Percentiles rank a stretch among this genome's conserved stretches.
phyloP scores from a whole-genome alignment of 2,113 vertebrate genomes.

The Notothenia coriiceps region DNA sequence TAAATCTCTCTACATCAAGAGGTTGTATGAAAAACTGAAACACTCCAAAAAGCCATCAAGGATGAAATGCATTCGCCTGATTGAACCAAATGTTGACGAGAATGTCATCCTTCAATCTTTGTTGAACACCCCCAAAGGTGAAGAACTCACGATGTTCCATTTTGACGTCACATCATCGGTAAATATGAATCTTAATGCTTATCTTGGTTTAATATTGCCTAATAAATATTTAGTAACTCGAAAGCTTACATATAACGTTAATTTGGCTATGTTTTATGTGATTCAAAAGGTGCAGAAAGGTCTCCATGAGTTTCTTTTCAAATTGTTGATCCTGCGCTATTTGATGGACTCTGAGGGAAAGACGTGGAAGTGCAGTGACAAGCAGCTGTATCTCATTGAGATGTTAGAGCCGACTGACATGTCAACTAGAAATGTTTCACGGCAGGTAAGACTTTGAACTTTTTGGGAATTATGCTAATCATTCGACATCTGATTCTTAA shows the following conservation, averaged over 20 bases:
- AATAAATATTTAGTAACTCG: background rate
- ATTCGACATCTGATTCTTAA: background rate
- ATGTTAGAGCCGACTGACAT: conserved; percentile 81
- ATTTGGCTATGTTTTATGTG: conserved; percentile 17
- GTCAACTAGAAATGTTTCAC: conserved; percentile 58
- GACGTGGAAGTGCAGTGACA: conserved; percentile 90
- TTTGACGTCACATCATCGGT: conserved; percentile 96
- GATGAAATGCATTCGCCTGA: conserved; percentile 89
- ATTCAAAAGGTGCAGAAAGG: conserved; percentile 88
- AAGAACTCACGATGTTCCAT: conserved; percentile 88
- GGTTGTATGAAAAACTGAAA: conserved; percentile 84
- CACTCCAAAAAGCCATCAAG: conserved; percentile 46
- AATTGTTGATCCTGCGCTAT: conserved; percentile 90
- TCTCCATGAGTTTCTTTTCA: conserved; percentile 92
- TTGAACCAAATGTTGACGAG: conserved; percentile 89
- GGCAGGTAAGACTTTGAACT: conserved; percentile 75
- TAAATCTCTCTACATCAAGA: conserved; percentile 93
- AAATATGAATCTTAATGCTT: conserved; percentile 48
- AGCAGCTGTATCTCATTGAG: conserved; percentile 92
- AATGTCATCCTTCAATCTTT: conserved; percentile 86
- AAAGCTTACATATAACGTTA: background rate
- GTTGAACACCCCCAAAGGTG: conserved; percentile 69
- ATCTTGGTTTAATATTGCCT: background rate
- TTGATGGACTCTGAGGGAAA: conserved; percentile 89
- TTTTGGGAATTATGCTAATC: background rate